phyloP scores from a whole-genome alignment of 2,113 vertebrate species.

The Rhea pennata region DNA sequence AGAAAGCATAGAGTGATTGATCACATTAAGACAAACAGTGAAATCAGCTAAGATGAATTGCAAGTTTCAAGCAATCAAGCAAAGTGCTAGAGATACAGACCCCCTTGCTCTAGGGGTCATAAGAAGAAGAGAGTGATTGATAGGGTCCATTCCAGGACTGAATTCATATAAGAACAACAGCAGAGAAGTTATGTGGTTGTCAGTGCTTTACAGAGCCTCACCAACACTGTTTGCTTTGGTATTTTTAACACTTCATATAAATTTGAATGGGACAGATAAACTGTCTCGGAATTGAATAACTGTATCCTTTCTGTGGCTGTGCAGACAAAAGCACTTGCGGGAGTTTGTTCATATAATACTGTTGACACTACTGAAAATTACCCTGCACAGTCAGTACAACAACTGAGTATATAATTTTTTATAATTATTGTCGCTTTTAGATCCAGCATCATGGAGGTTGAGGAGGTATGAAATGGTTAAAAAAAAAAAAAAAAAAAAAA shows the following conservation, averaged over 20 bases:
- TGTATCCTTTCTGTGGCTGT: not conserved
- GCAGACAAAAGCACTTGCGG: not conserved
- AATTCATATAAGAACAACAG: not conserved
- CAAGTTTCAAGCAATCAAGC: not conserved
- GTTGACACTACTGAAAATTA: not conserved
- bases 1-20: not conserved
- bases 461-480: not conserved
- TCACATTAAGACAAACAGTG: not conserved
- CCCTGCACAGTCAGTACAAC: not conserved
- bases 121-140: not conserved
- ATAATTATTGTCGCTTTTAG: not conserved
- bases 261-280: not conserved
- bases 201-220: not conserved
- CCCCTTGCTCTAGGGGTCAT: not conserved
- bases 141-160: not conserved
- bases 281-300: rapidly evolving
- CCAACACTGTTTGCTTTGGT: not conserved
- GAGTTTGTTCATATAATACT: not conserved
- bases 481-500: not conserved
- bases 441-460: not conserved
- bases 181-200: not conserved
- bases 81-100: not conserved
- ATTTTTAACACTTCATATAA: not conserved
- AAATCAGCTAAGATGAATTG: not conserved
- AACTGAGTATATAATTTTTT: not conserved